Evolutionary conservation across 2,888 invertebrate genomes (phyloP).

Genomic region (Lycocerus yunnanus): DNA sequence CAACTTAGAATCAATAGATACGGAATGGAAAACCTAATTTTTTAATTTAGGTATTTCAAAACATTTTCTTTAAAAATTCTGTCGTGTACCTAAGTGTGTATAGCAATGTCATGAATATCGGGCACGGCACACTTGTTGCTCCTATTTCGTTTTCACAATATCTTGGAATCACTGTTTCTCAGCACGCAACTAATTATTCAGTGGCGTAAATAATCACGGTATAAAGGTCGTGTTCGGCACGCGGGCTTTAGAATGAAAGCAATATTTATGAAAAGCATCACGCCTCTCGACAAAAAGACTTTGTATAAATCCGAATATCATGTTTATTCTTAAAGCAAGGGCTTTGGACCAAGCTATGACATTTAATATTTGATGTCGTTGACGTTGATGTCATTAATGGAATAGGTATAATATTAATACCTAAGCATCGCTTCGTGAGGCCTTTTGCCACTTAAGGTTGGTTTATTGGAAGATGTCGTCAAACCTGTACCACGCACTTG

Average conservation of each 20-base stretch:
- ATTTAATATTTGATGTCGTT: too few relatives aligned
- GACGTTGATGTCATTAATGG: too few relatives aligned
- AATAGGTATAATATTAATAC: too few relatives aligned
- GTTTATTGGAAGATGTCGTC: too few relatives aligned
- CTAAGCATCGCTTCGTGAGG: too few relatives aligned
- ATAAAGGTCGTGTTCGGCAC: not conserved
- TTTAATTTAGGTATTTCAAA: not conserved
- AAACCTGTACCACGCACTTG: too few relatives aligned
- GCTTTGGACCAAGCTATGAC: too few relatives aligned
- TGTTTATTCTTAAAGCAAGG: too few relatives aligned
- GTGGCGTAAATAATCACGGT: not conserved
- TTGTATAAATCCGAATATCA: too few relatives aligned
- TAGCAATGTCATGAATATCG: slow-evolving; percentile 7
- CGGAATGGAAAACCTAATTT: not conserved
- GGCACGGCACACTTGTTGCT: slow-evolving; percentile 44
- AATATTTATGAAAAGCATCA: not conserved
- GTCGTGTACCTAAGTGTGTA: not conserved
- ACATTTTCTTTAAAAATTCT: not conserved
- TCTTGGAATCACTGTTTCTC: slow-evolving; percentile 40
- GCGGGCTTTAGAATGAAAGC: not conserved
- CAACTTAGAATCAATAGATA: not conserved
- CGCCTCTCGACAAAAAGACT: not conserved
- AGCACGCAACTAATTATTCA: slow-evolving; percentile 47
- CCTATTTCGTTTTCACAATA: slow-evolving; percentile 38
- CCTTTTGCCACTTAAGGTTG: too few relatives aligned